Conservation (phyloP, 2,113 vertebrate species). For the Bostrychus sinensis region DNA sequence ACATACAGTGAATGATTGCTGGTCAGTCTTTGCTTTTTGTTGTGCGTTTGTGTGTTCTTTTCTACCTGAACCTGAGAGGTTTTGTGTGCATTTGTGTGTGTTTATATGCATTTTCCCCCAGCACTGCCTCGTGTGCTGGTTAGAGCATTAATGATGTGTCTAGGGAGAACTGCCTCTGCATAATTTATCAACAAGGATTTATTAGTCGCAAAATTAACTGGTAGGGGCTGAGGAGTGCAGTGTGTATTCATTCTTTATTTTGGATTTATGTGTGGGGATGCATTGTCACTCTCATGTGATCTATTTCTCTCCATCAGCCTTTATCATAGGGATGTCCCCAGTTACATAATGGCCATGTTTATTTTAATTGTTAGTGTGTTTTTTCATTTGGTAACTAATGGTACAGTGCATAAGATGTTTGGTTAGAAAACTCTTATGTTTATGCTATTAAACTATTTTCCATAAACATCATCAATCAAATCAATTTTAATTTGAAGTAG, state of each 20-base stretch:
- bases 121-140: constrained; percentile 49
- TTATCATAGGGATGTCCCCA: constrained; percentile 26
- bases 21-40: not conserved
- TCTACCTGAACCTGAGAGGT: not conserved
- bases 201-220: constrained; percentile 65
- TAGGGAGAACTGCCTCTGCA: constrained; percentile 55
- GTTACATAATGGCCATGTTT: constrained; percentile 22
- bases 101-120: constrained; percentile 17
- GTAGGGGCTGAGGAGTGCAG: constrained; percentile 20
- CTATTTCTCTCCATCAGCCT: constrained; percentile 52
- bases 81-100: not conserved
- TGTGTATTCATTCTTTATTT: constrained; percentile 48
- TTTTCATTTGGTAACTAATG: not conserved
- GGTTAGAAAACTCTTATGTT: too few relatives aligned
- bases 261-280: constrained; percentile 44
- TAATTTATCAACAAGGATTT: constrained; percentile 74
- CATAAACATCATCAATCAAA: too few relatives aligned
- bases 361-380: constrained; percentile 40
- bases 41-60: not conserved
- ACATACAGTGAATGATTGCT: not conserved
- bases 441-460: too few relatives aligned
- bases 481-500: too few relatives aligned
- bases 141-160: constrained; percentile 72
- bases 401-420: too few relatives aligned
- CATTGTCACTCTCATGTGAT: constrained; percentile 42